phyloP scores from a whole-genome alignment of 1,140 invertebrate genomes.

The Dreissena rostriformis region DNA sequence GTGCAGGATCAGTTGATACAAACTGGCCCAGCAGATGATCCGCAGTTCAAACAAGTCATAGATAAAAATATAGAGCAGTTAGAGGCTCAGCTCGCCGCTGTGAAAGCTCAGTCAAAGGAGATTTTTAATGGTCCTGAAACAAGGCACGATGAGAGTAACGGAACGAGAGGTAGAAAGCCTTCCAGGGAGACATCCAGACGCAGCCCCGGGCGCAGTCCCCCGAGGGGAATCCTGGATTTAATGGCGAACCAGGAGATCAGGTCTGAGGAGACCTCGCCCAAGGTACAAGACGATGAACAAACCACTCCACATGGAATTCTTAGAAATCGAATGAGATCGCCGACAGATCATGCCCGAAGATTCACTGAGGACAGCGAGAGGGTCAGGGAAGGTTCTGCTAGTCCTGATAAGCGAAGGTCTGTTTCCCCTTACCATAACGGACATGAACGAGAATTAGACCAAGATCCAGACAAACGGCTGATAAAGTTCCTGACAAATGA shows the following conservation, averaged over 20 bases:
- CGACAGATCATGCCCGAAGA: slow-evolving; percentile 39
- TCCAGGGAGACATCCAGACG: slow-evolving; percentile 16
- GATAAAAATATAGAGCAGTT: slow-evolving; percentile 54
- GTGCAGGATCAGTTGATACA: slow-evolving; percentile 60
- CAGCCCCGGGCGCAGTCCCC: slow-evolving; percentile 39
- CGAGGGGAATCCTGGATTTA: slow-evolving; percentile 54
- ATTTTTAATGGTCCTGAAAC: slow-evolving; percentile 39
- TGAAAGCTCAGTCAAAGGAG: slow-evolving; percentile 56
- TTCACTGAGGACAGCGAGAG: slow-evolving; percentile 22
- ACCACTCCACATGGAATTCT: slow-evolving; percentile 41
- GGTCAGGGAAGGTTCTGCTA: slow-evolving; percentile 26
- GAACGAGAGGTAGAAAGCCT: slow-evolving; percentile 19
- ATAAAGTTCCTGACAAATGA: slow-evolving; percentile 64
- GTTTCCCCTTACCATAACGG: slow-evolving; percentile 30
- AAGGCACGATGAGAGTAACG: neutral
- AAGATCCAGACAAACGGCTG: slow-evolving; percentile 54
- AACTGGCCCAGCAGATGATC: slow-evolving; percentile 38
- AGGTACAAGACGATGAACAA: slow-evolving; percentile 24
- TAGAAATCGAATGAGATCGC: slow-evolving; percentile 37
- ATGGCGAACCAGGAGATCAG: slow-evolving; percentile 47
- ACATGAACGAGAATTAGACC: slow-evolving; percentile 10
- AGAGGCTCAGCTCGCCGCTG: slow-evolving; percentile 45
- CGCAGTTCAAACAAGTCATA: slow-evolving; percentile 41
- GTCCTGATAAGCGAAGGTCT: slow-evolving; percentile 39
- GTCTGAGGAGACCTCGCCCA: slow-evolving; percentile 40